Evolutionary conservation across 1,140 invertebrate genomes (phyloP).

Genomic region (Drosophila aff.): DNA sequence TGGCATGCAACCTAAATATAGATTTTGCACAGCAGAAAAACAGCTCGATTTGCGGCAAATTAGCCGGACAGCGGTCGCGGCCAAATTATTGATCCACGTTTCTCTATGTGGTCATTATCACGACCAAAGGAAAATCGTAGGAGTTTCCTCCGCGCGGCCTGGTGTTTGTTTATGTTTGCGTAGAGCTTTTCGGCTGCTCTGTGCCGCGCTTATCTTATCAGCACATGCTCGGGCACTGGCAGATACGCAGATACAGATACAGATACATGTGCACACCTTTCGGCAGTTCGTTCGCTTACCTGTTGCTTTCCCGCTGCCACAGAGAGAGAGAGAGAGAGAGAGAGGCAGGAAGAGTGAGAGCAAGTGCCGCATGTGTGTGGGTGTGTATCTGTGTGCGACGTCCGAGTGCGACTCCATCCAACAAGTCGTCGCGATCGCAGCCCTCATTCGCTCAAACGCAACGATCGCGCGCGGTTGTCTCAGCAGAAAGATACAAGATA

Average conservation of each 20-base stretch:
- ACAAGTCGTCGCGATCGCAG: slow-evolving; percentile 26
- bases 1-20: slow-evolving; percentile 84
- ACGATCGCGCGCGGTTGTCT: slow-evolving; percentile 72
- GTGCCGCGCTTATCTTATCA: slow-evolving; percentile 70
- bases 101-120: slow-evolving; percentile 3
- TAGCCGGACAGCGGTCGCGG: slow-evolving; percentile 24
- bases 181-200: slow-evolving; percentile 35
- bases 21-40: slow-evolving; percentile 47
- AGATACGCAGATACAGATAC: slow-evolving; percentile 11
- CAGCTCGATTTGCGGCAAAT: slow-evolving; percentile 40
- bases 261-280: slow-evolving; percentile 65
- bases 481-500: slow-evolving; percentile 25
- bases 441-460: slow-evolving; percentile 69
- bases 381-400: slow-evolving; percentile 40
- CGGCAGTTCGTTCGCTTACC: slow-evolving; percentile 42
- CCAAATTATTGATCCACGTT: slow-evolving; percentile 30
- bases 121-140: slow-evolving; percentile 23
- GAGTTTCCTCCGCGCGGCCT: slow-evolving; percentile 17
- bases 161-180: slow-evolving; percentile 48
- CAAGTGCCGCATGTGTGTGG: slow-evolving; percentile 17
- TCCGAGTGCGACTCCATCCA: slow-evolving; percentile 41
- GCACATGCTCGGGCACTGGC: slow-evolving; percentile 33
- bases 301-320: slow-evolving; percentile 58
- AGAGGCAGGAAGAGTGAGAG: slow-evolving; percentile 10
- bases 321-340: slow-evolving; percentile 1